Evolutionary conservation across 2,888 invertebrate genomes (phyloP).

Genomic region (Papilio protenor): DNA sequence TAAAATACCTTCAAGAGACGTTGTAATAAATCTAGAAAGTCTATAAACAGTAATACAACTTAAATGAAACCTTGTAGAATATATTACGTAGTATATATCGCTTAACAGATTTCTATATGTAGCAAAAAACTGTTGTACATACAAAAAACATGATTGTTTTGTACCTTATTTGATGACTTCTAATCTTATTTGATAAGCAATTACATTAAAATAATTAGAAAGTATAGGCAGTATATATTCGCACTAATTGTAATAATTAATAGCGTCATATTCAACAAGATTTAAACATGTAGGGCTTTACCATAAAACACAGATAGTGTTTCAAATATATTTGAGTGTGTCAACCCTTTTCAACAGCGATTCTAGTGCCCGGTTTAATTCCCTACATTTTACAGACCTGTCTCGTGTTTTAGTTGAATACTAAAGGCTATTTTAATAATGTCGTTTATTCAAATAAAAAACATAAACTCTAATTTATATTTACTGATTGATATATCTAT

Average conservation of each 20-base stretch:
- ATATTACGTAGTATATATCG: neutral
- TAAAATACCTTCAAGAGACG: conserved; percentile 14
- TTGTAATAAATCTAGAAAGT: conserved; percentile 15
- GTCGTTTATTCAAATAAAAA: neutral
- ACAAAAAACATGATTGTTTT: too few species aligned
- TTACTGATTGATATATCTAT: neutral
- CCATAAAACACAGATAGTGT: too few species aligned
- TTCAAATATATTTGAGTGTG: too few species aligned
- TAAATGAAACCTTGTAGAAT: neutral
- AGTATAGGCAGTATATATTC: neutral
- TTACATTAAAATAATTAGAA: neutral
- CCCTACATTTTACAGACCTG: too few species aligned
- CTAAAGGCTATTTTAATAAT: neutral
- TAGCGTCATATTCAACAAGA: too few species aligned
- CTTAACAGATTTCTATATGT: neutral
- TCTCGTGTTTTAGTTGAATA: too few species aligned
- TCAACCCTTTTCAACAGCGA: too few species aligned
- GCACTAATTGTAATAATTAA: too few species aligned
- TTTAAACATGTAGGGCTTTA: too few species aligned
- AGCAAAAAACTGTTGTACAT: too few species aligned
- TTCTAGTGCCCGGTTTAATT: too few species aligned
- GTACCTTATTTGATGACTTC: neutral
- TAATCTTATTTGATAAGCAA: neutral
- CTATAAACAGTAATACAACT: neutral
- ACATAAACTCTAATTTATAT: neutral